Evolutionary conservation across 2,113 vertebrate genomes (phyloP), one percentile per base, ranked within the genome.

Genomic region (Ophthalmolycus amberensis): DNA sequence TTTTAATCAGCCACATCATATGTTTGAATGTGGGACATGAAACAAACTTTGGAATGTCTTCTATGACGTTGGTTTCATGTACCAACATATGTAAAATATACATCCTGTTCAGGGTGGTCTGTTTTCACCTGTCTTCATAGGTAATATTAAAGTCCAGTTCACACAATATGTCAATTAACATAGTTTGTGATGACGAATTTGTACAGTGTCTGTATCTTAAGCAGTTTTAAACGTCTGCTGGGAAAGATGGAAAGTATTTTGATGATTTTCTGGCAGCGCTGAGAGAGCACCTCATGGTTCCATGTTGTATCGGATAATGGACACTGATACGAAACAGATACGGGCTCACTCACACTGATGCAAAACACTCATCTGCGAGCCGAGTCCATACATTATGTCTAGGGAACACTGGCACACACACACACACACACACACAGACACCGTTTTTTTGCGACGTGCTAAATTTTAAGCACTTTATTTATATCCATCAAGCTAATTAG

Each of bases 401-500:
- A n/a, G 44, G 68, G 56, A 52, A 65, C 37, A 34, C 58, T 80
- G 58, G 75, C 70, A 71, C 68, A 62, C 63, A 72, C 60, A 58
- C 64, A 0, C 5, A 65, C 60, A 58, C 54, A 59, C 64, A 0
- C 4, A 65, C 60, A 58, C 54, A 6, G 54, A 27, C 62, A 27
- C 32, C 10, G n/a, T 52, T 77, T 72, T 83, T 77, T 58, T 58
- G 32, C 6, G 11, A 63, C 80, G 83, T 58, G 46, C 80, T 83
- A 69, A 78, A 83, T 91, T 89, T 85, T 84, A 76, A 83, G 85
- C 62, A 73, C 76, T 90, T 89, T 91, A 91, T 92, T 93, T 91
- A 89, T 90, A 90, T 81, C 80, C 90, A 93, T 90, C 90, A 90
- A 77, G 79, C 87, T 93, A 91, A 94, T 94, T 90, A 92, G 88